Evolutionary conservation across 2,113 vertebrate genomes (phyloP).

Genomic region (Stegastes partitus): DNA sequence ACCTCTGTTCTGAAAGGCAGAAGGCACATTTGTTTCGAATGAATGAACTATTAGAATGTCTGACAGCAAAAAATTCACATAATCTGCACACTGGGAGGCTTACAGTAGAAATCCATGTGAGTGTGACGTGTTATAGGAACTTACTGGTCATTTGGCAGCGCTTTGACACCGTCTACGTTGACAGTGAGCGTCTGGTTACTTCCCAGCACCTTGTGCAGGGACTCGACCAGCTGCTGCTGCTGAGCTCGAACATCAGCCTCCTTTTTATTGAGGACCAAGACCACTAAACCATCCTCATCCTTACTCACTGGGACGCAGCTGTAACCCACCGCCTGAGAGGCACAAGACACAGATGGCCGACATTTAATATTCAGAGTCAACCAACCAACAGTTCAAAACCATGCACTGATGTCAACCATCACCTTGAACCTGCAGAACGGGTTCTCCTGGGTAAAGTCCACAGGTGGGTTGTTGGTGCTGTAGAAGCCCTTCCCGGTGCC

Average conservation of each 20-base stretch:
- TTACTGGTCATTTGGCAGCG: constrained; percentile 94
- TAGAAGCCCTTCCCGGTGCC: constrained; percentile 97
- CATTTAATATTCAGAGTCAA: constrained; percentile 2
- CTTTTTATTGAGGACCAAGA: constrained; percentile 92
- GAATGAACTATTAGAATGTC: not conserved
- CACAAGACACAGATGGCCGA: not conserved
- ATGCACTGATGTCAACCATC: not conserved
- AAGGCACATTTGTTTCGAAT: not conserved
- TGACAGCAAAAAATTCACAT: not conserved
- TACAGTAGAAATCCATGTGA: not conserved
- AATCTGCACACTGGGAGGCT: not conserved
- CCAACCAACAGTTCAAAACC: not conserved
- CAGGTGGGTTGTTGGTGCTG: constrained; percentile 91
- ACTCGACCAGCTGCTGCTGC: constrained; percentile 96
- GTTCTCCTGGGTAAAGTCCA: constrained; percentile 97
- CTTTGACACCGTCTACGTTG: constrained; percentile 95
- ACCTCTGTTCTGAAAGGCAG: constrained; percentile 91
- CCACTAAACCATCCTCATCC: constrained; percentile 96
- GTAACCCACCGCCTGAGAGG: constrained; percentile 92
- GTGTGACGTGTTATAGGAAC: constrained; percentile 59
- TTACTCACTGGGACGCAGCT: constrained; percentile 94
- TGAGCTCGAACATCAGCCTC: constrained; percentile 92
- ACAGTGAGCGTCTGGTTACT: constrained; percentile 92
- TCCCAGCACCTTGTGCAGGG: constrained; percentile 94
- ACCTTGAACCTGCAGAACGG: constrained; percentile 99